Evolutionary conservation across 2,888 invertebrate species (phyloP).

Genomic region (Eupeodes latifasciatus): DNA sequence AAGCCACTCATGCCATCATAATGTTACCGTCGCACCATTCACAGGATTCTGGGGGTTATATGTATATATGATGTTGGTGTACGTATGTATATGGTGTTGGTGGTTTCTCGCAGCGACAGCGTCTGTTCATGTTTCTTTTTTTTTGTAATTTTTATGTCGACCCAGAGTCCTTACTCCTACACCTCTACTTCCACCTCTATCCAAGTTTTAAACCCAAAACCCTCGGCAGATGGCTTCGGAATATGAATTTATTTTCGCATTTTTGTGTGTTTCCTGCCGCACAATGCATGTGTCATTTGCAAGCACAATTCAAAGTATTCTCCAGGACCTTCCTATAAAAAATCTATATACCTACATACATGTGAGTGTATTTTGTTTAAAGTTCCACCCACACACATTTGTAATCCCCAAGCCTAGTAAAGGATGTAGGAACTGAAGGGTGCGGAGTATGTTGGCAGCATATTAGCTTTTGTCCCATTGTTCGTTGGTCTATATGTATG

Average conservation of each 20-base stretch:
- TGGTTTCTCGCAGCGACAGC: slow-evolving; percentile 57
- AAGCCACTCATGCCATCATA: slow-evolving; percentile 64
- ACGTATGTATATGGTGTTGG: slow-evolving; percentile 31
- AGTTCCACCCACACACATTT: slow-evolving; percentile 23
- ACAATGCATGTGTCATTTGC: slow-evolving; percentile 76
- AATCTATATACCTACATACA: no score
- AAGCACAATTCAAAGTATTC: slow-evolving; percentile 70
- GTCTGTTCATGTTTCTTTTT: slow-evolving; percentile 7
- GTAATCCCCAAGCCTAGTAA: neutral
- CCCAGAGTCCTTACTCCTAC: slow-evolving; percentile 7
- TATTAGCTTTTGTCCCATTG: slow-evolving; percentile 75
- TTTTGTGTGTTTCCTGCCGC: slow-evolving; percentile 74
- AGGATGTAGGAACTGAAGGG: neutral
- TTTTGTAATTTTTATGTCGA: neutral
- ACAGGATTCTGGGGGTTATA: slow-evolving; percentile 28
- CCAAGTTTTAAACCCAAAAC: no score
- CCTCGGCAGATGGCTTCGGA: slow-evolving; percentile 60
- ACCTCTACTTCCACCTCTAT: neutral
- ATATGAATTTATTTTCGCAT: slow-evolving; percentile 76
- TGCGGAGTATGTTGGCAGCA: slow-evolving; percentile 15
- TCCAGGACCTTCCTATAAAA: slow-evolving; percentile 47
- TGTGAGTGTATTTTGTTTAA: slow-evolving; percentile 20
- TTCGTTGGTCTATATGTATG: slow-evolving; percentile 45
- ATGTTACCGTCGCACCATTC: slow-evolving; percentile 51
- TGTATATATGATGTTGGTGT: neutral